phyloP scores from a whole-genome alignment of 2,113 vertebrate genomes.

The Tautogolabrus adspersus region DNA sequence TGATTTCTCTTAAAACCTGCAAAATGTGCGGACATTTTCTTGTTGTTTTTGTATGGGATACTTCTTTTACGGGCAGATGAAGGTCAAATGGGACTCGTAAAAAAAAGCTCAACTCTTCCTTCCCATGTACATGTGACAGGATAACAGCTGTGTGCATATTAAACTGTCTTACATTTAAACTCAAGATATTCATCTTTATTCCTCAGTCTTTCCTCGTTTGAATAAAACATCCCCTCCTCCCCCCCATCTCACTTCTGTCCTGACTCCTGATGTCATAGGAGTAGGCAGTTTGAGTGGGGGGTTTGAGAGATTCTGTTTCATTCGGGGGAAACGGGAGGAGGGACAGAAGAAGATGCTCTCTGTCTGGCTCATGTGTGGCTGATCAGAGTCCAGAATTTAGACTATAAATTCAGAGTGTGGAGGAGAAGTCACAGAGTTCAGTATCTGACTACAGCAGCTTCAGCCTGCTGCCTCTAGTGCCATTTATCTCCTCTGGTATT shows the following conservation, averaged over 20 bases:
- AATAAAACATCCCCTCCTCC: slow-evolving; percentile 17
- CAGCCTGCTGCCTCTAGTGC: not conserved
- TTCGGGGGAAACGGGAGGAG: slow-evolving; percentile 6
- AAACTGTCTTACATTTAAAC: slow-evolving; percentile 57
- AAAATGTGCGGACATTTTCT: slow-evolving; percentile 9
- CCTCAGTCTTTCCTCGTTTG: not conserved
- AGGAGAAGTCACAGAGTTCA: slow-evolving; percentile 56
- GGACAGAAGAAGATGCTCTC: slow-evolving; percentile 33
- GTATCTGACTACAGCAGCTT: slow-evolving; percentile 18
- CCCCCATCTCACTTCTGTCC: not conserved
- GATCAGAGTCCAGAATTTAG: slow-evolving; percentile 31
- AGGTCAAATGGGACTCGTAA: slow-evolving; percentile 66
- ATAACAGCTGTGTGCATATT: slow-evolving; percentile 65
- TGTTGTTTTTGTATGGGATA: slow-evolving; percentile 26
- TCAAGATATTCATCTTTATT: slow-evolving; percentile 41
- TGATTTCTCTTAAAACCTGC: not conserved
- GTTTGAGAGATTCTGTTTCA: slow-evolving; percentile 44
- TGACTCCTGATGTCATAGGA: slow-evolving; percentile 41
- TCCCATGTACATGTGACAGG: slow-evolving; percentile 71
- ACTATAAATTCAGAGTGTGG: slow-evolving; percentile 42
- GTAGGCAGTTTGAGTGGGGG: slow-evolving; percentile 19
- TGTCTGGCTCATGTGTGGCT: slow-evolving; percentile 35
- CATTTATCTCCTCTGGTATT: slow-evolving; percentile 28
- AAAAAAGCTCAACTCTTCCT: slow-evolving; percentile 54
- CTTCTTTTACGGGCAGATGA: slow-evolving; percentile 63